Percentiles rank a stretch among this genome's conserved stretches.
phyloP scores from a whole-genome alignment of 2,888 invertebrate species.

The Plemyria rubiginata region DNA sequence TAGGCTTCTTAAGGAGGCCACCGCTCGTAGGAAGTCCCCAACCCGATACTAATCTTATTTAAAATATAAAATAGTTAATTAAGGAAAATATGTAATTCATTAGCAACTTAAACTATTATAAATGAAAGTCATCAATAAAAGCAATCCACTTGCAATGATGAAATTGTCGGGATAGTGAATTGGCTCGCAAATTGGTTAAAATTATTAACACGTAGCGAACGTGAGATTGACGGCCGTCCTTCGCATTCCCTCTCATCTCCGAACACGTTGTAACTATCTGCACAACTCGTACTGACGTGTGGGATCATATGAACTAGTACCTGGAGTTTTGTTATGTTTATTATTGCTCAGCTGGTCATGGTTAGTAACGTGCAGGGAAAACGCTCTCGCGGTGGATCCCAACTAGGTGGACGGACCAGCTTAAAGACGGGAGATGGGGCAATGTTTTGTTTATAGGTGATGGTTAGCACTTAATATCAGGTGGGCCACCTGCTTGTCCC shows the following conservation, averaged over 20 bases:
- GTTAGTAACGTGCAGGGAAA: too few relatives aligned
- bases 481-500: too few relatives aligned
- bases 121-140: constrained; percentile 15
- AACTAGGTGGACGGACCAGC: too few relatives aligned
- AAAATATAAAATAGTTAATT: too few relatives aligned
- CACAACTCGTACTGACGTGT: constrained; percentile 9
- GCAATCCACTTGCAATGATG: constrained; percentile 13
- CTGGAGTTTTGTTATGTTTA: background rate
- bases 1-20: too few relatives aligned
- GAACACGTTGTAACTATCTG: constrained; percentile 13
- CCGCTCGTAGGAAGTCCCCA: too few relatives aligned
- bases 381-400: too few relatives aligned
- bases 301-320: constrained; percentile 1
- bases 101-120: constrained; percentile 1
- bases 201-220: constrained; percentile 18
- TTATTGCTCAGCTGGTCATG: too few relatives aligned
- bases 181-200: constrained; percentile 25
- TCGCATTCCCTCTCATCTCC: constrained; percentile 7
- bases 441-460: too few relatives aligned
- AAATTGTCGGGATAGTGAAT: constrained; percentile 18
- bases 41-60: too few relatives aligned
- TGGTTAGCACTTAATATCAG: too few relatives aligned
- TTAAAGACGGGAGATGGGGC: too few relatives aligned
- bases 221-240: constrained; percentile 27
- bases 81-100: background rate